Evolutionary conservation across 2,113 vertebrate species (phyloP).

Genomic region (Entelurus aequoreus): DNA sequence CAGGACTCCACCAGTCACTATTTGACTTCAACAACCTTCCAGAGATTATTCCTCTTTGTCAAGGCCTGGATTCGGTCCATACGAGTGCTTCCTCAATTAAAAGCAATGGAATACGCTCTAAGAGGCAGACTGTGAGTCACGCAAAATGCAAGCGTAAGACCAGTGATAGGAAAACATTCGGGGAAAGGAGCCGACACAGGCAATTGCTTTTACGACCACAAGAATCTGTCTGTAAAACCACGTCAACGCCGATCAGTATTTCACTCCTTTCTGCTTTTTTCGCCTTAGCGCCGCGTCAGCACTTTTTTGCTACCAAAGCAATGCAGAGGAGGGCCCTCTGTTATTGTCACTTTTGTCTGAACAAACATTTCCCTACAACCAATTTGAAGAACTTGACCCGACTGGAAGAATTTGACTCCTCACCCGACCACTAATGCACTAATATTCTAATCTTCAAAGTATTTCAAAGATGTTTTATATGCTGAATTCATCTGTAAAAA

Average conservation of each 20-base stretch:
- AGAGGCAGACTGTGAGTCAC: slow-evolving; percentile 35
- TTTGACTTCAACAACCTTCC: too few relatives aligned
- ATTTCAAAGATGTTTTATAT: too few relatives aligned
- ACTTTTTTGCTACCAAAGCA: slow-evolving; percentile 64
- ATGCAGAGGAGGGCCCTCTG: slow-evolving; percentile 81
- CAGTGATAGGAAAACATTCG: slow-evolving; percentile 59
- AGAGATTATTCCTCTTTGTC: too few relatives aligned
- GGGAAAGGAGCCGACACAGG: slow-evolving; percentile 47
- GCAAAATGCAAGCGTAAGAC: slow-evolving; percentile 51
- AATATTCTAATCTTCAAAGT: not conserved
- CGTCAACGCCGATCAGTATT: slow-evolving; percentile 62
- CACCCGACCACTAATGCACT: not conserved
- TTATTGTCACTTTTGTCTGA: not conserved
- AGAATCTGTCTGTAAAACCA: slow-evolving; percentile 64
- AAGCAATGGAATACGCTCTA: slow-evolving; percentile 18
- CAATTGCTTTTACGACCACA: slow-evolving; percentile 68
- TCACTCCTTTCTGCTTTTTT: slow-evolving; percentile 39
- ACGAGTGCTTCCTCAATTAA: slow-evolving; percentile 22
- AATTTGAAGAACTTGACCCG: not conserved
- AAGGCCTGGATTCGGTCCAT: slow-evolving; percentile 14
- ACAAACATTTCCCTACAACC: not conserved
- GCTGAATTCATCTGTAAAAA: too few relatives aligned
- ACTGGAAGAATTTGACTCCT: not conserved
- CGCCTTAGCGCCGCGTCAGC: slow-evolving; percentile 64
- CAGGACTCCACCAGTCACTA: too few relatives aligned